phyloP scores from a whole-genome alignment of 2,113 vertebrate species.

The Eurystomus gularis region DNA sequence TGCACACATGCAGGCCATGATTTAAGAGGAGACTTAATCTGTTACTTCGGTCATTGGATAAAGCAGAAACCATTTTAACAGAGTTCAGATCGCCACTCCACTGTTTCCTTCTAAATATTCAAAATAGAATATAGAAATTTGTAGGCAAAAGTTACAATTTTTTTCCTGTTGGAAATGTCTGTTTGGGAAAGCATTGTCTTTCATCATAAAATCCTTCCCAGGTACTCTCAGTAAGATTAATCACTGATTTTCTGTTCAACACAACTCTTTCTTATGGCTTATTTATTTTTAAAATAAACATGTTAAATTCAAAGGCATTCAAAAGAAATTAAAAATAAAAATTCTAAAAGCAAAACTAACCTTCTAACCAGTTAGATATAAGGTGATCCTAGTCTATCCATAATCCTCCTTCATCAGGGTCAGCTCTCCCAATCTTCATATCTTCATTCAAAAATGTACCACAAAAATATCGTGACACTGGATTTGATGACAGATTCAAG shows the following conservation, averaged over 20 bases:
- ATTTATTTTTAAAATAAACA: not conserved
- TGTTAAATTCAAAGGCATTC: not conserved
- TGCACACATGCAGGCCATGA: fast-evolving
- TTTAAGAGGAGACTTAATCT: not conserved
- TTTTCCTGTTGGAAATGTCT: not conserved
- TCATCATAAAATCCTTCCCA: not conserved
- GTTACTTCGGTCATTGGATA: not conserved
- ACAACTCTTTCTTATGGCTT: not conserved
- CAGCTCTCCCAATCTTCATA: not conserved
- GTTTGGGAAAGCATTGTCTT: not conserved
- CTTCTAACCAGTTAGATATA: not conserved
- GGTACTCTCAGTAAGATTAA: not conserved
- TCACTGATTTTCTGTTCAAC: not conserved
- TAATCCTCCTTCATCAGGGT: not conserved
- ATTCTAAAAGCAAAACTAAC: not conserved
- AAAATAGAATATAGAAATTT: not conserved
- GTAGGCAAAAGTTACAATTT: not conserved
- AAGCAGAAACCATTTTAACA: not conserved
- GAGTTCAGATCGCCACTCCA: not conserved
- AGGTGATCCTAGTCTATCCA: not conserved
- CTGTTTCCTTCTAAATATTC: not conserved
- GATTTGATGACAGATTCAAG: not conserved
- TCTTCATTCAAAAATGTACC: not conserved
- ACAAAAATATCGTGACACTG: not conserved
- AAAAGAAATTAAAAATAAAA: not conserved